phyloP scores from a whole-genome alignment of 2,888 invertebrate genomes.

The Cataglyphis altisquamis region DNA sequence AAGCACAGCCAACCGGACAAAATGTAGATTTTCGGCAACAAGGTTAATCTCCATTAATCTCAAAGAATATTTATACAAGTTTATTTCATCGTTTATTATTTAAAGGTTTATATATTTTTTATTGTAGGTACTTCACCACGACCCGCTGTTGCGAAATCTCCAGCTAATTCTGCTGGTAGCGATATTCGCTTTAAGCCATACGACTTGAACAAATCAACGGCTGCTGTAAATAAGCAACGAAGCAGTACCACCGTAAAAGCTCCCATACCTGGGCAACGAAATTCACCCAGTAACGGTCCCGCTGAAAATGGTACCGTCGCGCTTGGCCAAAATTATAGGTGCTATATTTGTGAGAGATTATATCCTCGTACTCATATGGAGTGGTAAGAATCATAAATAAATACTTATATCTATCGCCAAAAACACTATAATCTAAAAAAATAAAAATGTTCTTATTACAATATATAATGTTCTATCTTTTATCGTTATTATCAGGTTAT shows the following conservation, averaged over 20 bases:
- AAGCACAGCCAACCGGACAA: conserved; percentile 83
- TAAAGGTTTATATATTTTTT: neutral
- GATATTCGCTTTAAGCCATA: conserved; percentile 89
- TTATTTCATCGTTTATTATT: conserved; percentile 1
- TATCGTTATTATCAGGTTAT: conserved; percentile 86
- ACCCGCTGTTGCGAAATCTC: conserved; percentile 87
- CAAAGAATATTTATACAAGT: conserved; percentile 49
- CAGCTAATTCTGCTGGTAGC: conserved; percentile 87
- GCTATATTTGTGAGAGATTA: conserved; percentile 93
- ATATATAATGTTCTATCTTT: neutral
- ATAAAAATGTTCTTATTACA: neutral
- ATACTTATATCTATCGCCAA: neutral
- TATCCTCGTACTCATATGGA: conserved; percentile 94
- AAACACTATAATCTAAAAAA: neutral
- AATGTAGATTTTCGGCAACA: conserved; percentile 81
- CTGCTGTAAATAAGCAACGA: conserved; percentile 86
- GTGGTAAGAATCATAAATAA: conserved; percentile 87
- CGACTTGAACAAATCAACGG: conserved; percentile 87
- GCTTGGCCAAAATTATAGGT: conserved; percentile 87
- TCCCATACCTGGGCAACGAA: conserved; percentile 82
- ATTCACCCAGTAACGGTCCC: conserved; percentile 83
- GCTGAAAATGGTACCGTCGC: conserved; percentile 83
- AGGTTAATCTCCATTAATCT: conserved; percentile 74
- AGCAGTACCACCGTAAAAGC: conserved; percentile 84
- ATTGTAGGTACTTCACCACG: conserved; percentile 82